Evolutionary conservation across 1,140 invertebrate species (phyloP).

Genomic region (Alviniconcha marisindica): DNA sequence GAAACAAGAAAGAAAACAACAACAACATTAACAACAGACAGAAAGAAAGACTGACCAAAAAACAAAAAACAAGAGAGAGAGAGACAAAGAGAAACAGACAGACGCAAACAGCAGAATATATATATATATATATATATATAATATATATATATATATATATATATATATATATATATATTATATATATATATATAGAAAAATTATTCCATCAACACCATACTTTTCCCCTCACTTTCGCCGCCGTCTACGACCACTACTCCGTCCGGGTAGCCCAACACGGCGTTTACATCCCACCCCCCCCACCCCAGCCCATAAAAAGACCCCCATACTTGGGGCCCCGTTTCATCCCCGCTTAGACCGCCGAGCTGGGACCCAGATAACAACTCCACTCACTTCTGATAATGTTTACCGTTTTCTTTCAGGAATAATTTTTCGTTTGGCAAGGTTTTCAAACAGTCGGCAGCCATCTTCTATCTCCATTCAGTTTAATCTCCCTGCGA

Average conservation of each 20-base stretch:
- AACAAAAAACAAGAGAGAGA: no score
- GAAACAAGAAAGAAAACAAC: no score
- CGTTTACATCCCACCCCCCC: neutral
- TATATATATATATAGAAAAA: no score
- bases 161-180: no score
- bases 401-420: conserved; percentile 30
- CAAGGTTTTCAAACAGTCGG: conserved; percentile 34
- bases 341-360: neutral
- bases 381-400: no score
- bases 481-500: conserved; percentile 12
- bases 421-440: conserved; percentile 28
- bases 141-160: no score
- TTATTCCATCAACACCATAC: no score
- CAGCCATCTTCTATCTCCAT: conserved; percentile 28
- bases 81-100: no score
- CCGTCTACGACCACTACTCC: neutral
- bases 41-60: no score
- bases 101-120: no score
- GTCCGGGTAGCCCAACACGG: neutral
- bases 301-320: neutral
- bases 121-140: no score
- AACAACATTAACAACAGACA: no score
- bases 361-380: neutral
- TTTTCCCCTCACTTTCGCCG: neutral
- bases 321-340: neutral